Conservation (phyloP, 2,888 invertebrate species). For the Polymixis flavicincta region DNA sequence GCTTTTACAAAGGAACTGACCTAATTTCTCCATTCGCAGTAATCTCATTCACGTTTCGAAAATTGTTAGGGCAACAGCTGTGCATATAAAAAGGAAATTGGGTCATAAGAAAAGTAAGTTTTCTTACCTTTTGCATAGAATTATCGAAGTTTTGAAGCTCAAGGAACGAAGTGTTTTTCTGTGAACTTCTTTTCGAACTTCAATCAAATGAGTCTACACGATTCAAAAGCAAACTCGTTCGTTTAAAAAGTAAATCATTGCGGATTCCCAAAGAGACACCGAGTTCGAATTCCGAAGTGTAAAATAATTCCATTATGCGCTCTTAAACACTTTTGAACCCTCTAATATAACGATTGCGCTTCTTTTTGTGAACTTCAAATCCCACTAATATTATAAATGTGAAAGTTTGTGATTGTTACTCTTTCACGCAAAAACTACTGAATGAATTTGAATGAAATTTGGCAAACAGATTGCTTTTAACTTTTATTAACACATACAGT, state of each 20-base stretch:
- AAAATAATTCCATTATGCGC: no score
- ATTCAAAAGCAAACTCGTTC: background rate
- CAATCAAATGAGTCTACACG: background rate
- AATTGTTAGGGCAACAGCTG: conserved; percentile 36
- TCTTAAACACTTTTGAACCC: no score
- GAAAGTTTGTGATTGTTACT: no score
- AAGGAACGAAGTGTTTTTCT: background rate
- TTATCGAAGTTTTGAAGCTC: background rate
- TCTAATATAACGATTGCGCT: no score
- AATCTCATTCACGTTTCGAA: conserved; percentile 29
- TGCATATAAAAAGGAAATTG: conserved; percentile 37
- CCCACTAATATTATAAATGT: no score
- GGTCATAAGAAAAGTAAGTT: conserved; percentile 25
- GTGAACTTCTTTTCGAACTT: background rate
- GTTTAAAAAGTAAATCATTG: background rate
- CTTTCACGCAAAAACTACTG: no score
- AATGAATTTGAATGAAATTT: no score
- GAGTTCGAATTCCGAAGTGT: no score
- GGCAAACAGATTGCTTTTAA: no score
- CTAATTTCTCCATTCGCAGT: conserved; percentile 26
- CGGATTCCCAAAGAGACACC: background rate
- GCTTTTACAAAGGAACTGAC: conserved; percentile 11
- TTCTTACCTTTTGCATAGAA: conserved; percentile 8
- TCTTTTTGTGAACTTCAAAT: no score
- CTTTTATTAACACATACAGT: no score